Percentiles rank a stretch among this genome's conserved stretches.
phyloP scores from a whole-genome alignment of 2,797 vertebrate species.

The Carcharodon carcharias region DNA sequence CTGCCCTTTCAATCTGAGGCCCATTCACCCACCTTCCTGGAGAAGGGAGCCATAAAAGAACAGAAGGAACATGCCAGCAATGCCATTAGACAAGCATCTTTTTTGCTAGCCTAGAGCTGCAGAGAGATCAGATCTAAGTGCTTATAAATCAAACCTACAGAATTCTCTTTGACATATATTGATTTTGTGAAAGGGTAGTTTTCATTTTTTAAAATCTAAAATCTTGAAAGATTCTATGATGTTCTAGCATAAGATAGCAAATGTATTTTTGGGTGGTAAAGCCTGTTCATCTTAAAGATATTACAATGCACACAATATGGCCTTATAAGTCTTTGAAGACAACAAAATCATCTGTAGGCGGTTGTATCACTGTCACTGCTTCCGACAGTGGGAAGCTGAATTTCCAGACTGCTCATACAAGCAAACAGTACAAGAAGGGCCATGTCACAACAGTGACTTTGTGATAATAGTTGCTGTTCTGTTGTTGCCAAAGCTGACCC shows the following conservation, averaged over 20 bases:
- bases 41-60: neutral
- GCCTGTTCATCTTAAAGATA: neutral
- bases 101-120: neutral
- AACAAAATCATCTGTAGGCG: neutral
- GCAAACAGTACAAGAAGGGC: neutral
- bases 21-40: conserved; percentile 9
- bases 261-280: neutral
- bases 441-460: too few species aligned
- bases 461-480: too few species aligned
- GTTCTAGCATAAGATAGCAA: neutral
- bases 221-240: neutral
- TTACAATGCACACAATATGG: neutral
- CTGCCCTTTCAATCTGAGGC: neutral
- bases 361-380: neutral
- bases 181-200: neutral
- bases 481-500: too few species aligned
- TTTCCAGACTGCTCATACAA: neutral
- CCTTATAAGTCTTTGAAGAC: neutral
- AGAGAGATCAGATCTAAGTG: neutral
- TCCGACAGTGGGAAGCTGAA: neutral
- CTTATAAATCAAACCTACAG: neutral
- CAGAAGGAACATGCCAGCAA: neutral
- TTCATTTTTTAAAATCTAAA: neutral
- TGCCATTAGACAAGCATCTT: neutral
- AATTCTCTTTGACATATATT: neutral